Evolutionary conservation across 1,140 invertebrate genomes (phyloP).

Genomic region (Ctenoplectra terminalis): DNA sequence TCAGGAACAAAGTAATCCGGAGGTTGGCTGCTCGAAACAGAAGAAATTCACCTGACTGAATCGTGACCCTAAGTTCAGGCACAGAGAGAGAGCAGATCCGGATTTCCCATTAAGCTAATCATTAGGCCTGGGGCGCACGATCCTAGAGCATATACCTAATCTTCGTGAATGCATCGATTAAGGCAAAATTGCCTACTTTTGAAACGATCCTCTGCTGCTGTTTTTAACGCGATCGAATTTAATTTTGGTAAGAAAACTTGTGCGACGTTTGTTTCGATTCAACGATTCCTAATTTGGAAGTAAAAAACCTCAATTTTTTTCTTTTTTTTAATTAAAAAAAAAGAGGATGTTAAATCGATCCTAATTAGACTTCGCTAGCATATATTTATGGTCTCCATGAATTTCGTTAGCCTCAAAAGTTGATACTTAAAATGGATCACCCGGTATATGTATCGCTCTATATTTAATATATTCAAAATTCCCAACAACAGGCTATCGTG

Average conservation of each 20-base stretch:
- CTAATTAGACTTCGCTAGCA: background rate
- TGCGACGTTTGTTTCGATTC: too few species aligned
- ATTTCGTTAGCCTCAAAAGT: background rate
- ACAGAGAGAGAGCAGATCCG: constrained; percentile 54
- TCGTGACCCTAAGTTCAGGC: constrained; percentile 50
- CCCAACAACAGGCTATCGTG: background rate
- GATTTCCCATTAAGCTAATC: constrained; percentile 66
- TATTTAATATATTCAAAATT: background rate
- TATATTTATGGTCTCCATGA: background rate
- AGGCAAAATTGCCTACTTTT: constrained; percentile 37
- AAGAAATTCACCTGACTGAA: constrained; percentile 64
- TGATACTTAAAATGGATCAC: background rate
- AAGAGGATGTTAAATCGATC: too few species aligned
- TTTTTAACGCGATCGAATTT: background rate
- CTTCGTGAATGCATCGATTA: constrained; percentile 57
- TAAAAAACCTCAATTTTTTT: too few species aligned
- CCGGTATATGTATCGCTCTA: background rate
- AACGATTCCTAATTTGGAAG: background rate
- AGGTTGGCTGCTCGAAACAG: constrained; percentile 48
- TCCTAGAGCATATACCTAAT: constrained; percentile 52
- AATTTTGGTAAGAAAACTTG: background rate
- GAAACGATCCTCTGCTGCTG: background rate
- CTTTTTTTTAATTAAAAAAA: too few species aligned
- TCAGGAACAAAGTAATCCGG: constrained; percentile 57
- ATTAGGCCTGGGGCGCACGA: constrained; percentile 53